These are phyloP conservation scores for Pocillopora verrucosa DNA, from an alignment of 64 coral and sea anemone species.

Conservation along the genomic window DNA sequence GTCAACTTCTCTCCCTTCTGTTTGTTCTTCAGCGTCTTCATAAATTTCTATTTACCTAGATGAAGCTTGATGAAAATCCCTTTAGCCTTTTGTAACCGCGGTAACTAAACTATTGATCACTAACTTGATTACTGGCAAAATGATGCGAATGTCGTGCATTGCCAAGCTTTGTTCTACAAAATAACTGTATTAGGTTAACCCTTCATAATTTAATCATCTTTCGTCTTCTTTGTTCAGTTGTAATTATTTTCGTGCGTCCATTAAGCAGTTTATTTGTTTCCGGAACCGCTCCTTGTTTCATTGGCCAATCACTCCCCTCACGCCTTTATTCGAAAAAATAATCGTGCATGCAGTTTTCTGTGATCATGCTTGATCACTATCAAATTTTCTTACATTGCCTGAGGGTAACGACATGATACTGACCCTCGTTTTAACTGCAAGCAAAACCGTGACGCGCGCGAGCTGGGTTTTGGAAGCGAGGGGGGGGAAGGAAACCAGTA, in stretches of 20 bases:
- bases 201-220: too few relatives aligned
- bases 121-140: conserved; percentile 13
- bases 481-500: too few relatives aligned
- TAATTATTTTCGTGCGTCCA: too few relatives aligned
- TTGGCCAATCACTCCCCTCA: not conserved
- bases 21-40: not conserved
- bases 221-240: too few relatives aligned
- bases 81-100: conserved; percentile 6
- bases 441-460: not conserved
- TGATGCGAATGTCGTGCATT: not conserved
- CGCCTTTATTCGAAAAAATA: not conserved
- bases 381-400: too few relatives aligned
- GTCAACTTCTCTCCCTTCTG: not conserved
- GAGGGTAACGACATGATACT: too few relatives aligned
- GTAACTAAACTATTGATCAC: conserved; percentile 20
- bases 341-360: not conserved
- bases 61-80: not conserved
- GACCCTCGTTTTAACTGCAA: too few relatives aligned
- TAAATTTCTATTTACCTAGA: conserved; percentile 9
- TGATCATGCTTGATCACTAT: not conserved
- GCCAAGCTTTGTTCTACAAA: not conserved
- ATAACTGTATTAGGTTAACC: not conserved
- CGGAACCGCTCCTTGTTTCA: not conserved
- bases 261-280: not conserved
- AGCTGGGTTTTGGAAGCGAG: too few relatives aligned